These are phyloP conservation scores for Lagodon rhomboides DNA, from an alignment of 2,797 vertebrate genomes.

Conservation along the genomic window DNA sequence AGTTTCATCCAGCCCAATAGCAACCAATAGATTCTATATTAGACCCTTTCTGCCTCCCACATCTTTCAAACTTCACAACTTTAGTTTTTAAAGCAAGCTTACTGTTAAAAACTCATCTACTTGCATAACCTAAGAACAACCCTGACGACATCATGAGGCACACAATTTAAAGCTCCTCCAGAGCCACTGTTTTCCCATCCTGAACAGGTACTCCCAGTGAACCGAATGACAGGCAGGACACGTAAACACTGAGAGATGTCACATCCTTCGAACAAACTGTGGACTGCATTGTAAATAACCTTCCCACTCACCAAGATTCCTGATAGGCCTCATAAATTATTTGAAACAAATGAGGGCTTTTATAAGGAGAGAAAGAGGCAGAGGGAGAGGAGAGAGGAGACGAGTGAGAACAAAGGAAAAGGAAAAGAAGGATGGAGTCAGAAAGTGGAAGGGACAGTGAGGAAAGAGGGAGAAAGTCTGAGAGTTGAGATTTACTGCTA, in stretches of 20 bases:
- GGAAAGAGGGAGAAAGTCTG: slow-evolving; percentile 8
- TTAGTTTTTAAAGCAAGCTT: neutral
- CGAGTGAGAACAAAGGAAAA: slow-evolving; percentile 14
- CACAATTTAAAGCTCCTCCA: neutral
- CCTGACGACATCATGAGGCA: neutral
- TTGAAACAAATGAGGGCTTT: slow-evolving; percentile 67
- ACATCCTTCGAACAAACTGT: slow-evolving; percentile 45
- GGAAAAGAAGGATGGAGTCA: slow-evolving; percentile 24
- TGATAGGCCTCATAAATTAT: slow-evolving; percentile 65
- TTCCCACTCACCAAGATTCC: slow-evolving; percentile 68
- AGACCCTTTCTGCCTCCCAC: neutral
- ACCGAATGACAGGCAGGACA: slow-evolving; percentile 49
- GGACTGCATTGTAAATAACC: slow-evolving; percentile 59
- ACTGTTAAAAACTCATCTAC: neutral
- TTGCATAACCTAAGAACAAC: neutral
- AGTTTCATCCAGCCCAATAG: no score
- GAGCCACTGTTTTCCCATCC: neutral
- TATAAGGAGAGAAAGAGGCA: slow-evolving; percentile 24
- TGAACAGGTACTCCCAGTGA: neutral
- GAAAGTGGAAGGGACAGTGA: slow-evolving; percentile 19
- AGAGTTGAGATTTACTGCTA: slow-evolving; percentile 44
- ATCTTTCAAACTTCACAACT: neutral
- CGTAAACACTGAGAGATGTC: slow-evolving; percentile 58
- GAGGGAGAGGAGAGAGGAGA: slow-evolving; percentile 5
- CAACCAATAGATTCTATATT: neutral